These are phyloP conservation scores for Oligia latruncula DNA, from an alignment of 2,888 invertebrate genomes.

Conservation along the genomic window DNA sequence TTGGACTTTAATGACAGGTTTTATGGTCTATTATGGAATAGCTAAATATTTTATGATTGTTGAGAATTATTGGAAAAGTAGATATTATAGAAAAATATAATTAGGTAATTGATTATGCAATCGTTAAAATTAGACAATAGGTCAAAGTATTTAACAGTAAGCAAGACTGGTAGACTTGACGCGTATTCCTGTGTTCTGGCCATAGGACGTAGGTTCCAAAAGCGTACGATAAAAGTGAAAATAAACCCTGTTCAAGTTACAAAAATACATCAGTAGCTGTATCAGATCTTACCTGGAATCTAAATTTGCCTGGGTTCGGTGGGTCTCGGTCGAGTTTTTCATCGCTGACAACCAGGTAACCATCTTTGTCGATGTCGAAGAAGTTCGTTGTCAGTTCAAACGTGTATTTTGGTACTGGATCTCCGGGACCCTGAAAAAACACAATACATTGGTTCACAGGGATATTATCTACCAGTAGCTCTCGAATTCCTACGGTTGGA, in stretches of 20 bases:
- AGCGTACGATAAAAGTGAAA: neutral
- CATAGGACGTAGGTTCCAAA: neutral
- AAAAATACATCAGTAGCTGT: too few species aligned
- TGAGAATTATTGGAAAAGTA: neutral
- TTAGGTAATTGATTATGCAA: too few species aligned
- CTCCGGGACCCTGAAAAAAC: slow-evolving; percentile 92
- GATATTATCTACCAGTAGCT: neutral
- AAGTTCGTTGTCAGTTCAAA: slow-evolving; percentile 96
- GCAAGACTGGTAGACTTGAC: neutral
- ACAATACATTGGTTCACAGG: neutral
- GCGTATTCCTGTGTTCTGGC: too few species aligned
- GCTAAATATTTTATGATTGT: neutral
- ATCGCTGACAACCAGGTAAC: slow-evolving; percentile 94
- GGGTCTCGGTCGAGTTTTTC: slow-evolving; percentile 96
- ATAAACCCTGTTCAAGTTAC: neutral
- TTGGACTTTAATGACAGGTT: fast-evolving
- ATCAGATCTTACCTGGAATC: slow-evolving; percentile 92
- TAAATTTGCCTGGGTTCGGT: slow-evolving; percentile 95
- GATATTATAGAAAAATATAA: neutral
- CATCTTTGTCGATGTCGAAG: slow-evolving; percentile 94
- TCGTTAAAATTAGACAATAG: too few species aligned
- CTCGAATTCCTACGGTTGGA: neutral
- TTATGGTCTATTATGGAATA: neutral
- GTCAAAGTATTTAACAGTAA: neutral
- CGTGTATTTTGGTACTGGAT: slow-evolving; percentile 94